These are phyloP conservation scores for Clamator glandarius DNA, from an alignment of 2,797 vertebrate genomes.

Conservation along the genomic window DNA sequence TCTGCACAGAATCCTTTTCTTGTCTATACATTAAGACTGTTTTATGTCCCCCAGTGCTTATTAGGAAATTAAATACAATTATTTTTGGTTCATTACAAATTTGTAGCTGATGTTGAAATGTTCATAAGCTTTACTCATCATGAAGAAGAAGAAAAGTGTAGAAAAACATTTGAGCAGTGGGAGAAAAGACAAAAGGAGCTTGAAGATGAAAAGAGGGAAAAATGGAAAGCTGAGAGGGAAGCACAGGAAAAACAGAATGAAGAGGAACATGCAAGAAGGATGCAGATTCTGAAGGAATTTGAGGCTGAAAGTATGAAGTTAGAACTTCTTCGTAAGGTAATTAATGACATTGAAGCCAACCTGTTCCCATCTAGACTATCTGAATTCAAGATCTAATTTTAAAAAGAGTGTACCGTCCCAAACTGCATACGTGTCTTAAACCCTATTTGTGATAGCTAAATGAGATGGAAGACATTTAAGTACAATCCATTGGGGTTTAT, in stretches of 20 bases:
- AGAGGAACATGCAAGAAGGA: conserved; percentile 74
- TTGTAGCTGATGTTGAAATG: conserved; percentile 63
- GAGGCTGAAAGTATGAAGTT: conserved; percentile 80
- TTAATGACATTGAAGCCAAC: not conserved
- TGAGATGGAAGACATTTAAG: not conserved
- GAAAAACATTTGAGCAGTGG: conserved; percentile 71
- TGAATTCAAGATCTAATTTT: not conserved
- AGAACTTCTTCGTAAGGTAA: conserved; percentile 75
- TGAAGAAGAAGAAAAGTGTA: conserved; percentile 75
- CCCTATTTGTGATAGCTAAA: not conserved
- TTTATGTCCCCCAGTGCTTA: not conserved
- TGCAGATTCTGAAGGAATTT: conserved; percentile 76
- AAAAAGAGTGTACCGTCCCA: not conserved
- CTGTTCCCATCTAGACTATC: not conserved
- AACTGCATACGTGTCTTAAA: not conserved
- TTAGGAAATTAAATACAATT: not conserved
- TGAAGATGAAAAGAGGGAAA: conserved; percentile 67
- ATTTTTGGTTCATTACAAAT: conserved; percentile 13
- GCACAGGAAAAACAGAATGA: conserved; percentile 65
- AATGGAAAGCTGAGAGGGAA: conserved; percentile 67
- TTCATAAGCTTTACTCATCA: conserved; percentile 52
- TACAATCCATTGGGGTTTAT: not conserved
- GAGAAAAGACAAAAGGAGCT: conserved; percentile 73
- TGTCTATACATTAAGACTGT: not conserved
- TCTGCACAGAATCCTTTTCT: not conserved